A percentile compares a stretch with the other conserved stretches of the same genome.
Evolutionary conservation across 2,797 vertebrate species (phyloP).

Genomic region (Syngnathus rostellatus): DNA sequence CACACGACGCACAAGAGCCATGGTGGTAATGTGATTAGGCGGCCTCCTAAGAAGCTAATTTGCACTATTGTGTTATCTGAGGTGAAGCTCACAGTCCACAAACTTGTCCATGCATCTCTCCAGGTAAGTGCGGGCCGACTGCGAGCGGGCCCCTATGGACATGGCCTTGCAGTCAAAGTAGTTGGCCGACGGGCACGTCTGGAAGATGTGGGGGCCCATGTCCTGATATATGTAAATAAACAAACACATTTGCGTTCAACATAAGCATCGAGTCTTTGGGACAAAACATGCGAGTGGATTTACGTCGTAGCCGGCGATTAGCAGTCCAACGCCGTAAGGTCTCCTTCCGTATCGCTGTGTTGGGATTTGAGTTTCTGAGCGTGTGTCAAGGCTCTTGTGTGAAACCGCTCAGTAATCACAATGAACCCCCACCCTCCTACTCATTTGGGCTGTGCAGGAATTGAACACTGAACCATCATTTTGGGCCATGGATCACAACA

Average conservation of each 20-base stretch:
- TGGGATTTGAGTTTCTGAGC: slow-evolving; percentile 92
- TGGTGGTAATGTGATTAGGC: not conserved
- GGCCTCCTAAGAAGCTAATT: not conserved
- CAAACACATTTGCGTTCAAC: not conserved
- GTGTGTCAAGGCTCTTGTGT: slow-evolving; percentile 22
- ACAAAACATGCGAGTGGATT: slow-evolving; percentile 43
- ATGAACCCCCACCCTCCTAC: not conserved
- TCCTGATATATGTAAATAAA: slow-evolving; percentile 66
- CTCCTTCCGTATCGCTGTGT: slow-evolving; percentile 92
- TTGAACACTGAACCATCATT: no score
- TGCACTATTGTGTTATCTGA: not conserved
- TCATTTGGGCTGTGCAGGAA: no score
- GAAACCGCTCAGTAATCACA: not conserved
- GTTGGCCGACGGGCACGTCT: slow-evolving; percentile 95
- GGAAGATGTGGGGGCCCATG: slow-evolving; percentile 97
- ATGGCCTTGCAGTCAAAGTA: slow-evolving; percentile 98
- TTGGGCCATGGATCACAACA: no score
- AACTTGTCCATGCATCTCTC: slow-evolving; percentile 91
- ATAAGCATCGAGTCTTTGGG: not conserved
- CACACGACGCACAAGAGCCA: no score
- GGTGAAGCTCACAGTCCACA: slow-evolving; percentile 76
- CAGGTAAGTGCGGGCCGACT: slow-evolving; percentile 94
- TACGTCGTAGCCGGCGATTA: slow-evolving; percentile 95
- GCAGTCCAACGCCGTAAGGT: slow-evolving; percentile 92
- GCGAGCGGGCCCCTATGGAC: slow-evolving; percentile 95